Conservation (phyloP, 2,888 invertebrate genomes). For the Sesamia inferens region DNA sequence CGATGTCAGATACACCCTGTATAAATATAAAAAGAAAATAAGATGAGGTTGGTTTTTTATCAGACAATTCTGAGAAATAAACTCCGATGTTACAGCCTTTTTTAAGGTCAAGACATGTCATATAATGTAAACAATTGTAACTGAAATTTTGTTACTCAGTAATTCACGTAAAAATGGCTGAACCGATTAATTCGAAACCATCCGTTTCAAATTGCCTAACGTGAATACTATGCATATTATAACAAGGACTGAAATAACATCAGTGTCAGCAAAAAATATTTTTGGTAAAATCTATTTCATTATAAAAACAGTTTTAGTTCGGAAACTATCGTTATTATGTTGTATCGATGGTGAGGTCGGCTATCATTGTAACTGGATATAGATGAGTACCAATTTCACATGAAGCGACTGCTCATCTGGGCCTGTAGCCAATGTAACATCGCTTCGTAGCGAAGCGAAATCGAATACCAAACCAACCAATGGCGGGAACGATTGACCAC, state of each 20-base stretch:
- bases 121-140: not conserved
- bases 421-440: no score
- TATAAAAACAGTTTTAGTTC: not conserved
- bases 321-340: no score
- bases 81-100: not conserved
- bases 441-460: no score
- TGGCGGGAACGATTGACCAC: no score
- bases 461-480: no score
- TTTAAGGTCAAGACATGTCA: not conserved
- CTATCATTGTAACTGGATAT: not conserved
- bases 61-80: not conserved
- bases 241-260: conserved; percentile 21
- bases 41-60: not conserved
- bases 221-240: conserved; percentile 17
- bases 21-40: no score
- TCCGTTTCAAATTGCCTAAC: conserved; percentile 8
- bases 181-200: conserved; percentile 25
- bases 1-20: no score
- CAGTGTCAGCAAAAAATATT: conserved; percentile 4
- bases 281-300: not conserved
- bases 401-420: not conserved
- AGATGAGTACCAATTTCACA: not conserved
- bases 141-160: not conserved
- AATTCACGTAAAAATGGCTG: conserved; percentile 8
- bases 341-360: not conserved